Evolutionary conservation across 2,113 vertebrate species (phyloP), one percentile per base, ranked within the genome.

Genomic region (Anguilla rostrata): DNA sequence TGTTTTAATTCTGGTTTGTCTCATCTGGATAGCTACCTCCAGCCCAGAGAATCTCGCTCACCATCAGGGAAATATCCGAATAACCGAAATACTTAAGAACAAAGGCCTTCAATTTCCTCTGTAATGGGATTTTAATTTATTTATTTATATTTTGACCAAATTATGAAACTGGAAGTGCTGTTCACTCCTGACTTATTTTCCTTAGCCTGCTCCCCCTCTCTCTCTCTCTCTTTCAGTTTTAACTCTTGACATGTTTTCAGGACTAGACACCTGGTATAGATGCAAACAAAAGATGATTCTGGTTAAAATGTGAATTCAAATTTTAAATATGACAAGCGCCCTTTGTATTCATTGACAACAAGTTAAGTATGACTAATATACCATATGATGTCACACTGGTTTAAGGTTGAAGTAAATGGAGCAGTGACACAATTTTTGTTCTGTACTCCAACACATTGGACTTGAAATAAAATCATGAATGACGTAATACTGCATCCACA

Each of bases 1-100:
- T 89, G 89, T 94, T 95, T 95, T 96, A 95, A 96, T 96, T 95
- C 93, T 91, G 93, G 91, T 93, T 92, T 91, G 95, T 96, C 95
- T 96, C 95, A 94, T 95, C 95, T 95, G 95, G 95, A 91, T 95
- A 94, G 93, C 92, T 95, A 94, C 93, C 93, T 95, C 93, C 39
- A 89, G 92, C 92, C 93, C 89, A 79, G 83, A 83, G 88, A 94
- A 94, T 95, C 94, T 92, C 90, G 84, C 88, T 86, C 92, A 94
- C 92, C 95, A 95, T 94, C 93, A 93, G 95, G 94, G 94, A 95
- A 95, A 95, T 95, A 94, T 94, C 92, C 90, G 92, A 94, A 94
- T 93, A 92, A 90, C 88, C 91, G 84, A 93, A 94, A 95, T 94
- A 92, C 93, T 96, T 95, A 95, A 93, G 93, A 94, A 94, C 93